These are phyloP conservation scores for Pempheris klunzingeri DNA, from an alignment of 2,797 vertebrate species.

Conservation along the genomic window DNA sequence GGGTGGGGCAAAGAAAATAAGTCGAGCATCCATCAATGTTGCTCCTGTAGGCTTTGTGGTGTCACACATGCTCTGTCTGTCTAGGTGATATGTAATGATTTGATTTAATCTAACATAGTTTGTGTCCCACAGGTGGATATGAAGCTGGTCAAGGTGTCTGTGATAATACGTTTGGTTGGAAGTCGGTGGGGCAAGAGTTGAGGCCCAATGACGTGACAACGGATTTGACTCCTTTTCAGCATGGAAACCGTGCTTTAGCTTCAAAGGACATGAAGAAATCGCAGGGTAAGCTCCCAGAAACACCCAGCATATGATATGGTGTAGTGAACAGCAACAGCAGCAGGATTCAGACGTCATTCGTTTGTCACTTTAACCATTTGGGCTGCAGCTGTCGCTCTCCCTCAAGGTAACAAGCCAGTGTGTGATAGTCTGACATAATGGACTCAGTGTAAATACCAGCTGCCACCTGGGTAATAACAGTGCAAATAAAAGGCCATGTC, in stretches of 20 bases:
- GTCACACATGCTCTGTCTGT: neutral
- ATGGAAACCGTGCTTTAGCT: constrained; percentile 99
- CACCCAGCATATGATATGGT: neutral
- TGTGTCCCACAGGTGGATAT: constrained; percentile 90
- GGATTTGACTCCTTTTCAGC: constrained; percentile 97
- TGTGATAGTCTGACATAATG: neutral
- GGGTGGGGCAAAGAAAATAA: neutral
- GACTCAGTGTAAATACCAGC: neutral
- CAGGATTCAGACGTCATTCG: neutral
- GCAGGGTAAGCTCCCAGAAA: constrained; percentile 89
- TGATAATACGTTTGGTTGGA: constrained; percentile 99
- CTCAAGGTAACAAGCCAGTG: neutral
- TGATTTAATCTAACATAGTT: neutral
- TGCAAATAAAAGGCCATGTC: neutral
- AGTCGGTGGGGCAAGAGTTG: constrained; percentile 99
- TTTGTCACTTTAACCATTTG: neutral
- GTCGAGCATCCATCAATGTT: neutral
- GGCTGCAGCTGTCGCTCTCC: neutral
- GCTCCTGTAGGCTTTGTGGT: neutral
- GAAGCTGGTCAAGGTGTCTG: constrained; percentile 95
- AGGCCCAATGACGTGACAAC: constrained; percentile 98
- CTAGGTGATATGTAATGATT: neutral
- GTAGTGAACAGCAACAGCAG: neutral
- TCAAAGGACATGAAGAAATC: constrained; percentile 99
- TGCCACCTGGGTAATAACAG: neutral